Base-by-base conservation (phyloP, 2,888 invertebrate genomes). In the Epirrita christyi region DNA sequence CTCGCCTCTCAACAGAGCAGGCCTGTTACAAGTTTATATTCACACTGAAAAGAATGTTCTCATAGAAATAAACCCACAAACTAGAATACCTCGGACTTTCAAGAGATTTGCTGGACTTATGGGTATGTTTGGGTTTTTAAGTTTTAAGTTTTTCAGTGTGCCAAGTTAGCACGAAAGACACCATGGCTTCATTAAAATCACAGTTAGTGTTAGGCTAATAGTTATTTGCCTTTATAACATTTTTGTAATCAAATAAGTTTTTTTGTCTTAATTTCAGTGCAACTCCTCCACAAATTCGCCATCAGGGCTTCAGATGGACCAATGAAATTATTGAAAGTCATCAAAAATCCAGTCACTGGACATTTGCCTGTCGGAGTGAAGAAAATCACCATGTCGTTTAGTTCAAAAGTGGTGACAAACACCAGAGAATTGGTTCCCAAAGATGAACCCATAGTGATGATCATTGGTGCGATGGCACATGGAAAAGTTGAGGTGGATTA, bases 401-500 rank as follows among this genome's bases (percentile, higher is more conserved):
- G 96, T 65, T 95, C 97, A 0, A 95, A 96, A 67, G 93, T 95
- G 66, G 86, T 93, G 0, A 73, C 86, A 45, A 94, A 95, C 70
- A 95, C 97, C 51, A 88, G 94, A 56, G 96, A 97, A 40, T 81
- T 99, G 34, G 97, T 97, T 7, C 97, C 97, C 0, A 87, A 92
- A 11, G 93, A 93, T 46, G 96, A 98, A 63, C 98, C 99, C 0
- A 93, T 99, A 55, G 98, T 96, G 0, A 92, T 99, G 67, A 96
- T 99, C 2, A 93, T 99, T 56, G 99, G 99, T 38, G 98, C 99
- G 2, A 98, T 99, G 96, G 99, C 99, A 0, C 98, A 98, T 88
- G 99, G 99, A 53, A 96, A 96, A 86, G 95, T 99, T 61, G 94
- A 95, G 70, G 91, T 93, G 0, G 98, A 99, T 84, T 99, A 99